A percentile compares a stretch with the other conserved stretches of the same genome.
phyloP scores from a whole-genome alignment of 1,140 invertebrate species.

The Anadara kagoshimensis region DNA sequence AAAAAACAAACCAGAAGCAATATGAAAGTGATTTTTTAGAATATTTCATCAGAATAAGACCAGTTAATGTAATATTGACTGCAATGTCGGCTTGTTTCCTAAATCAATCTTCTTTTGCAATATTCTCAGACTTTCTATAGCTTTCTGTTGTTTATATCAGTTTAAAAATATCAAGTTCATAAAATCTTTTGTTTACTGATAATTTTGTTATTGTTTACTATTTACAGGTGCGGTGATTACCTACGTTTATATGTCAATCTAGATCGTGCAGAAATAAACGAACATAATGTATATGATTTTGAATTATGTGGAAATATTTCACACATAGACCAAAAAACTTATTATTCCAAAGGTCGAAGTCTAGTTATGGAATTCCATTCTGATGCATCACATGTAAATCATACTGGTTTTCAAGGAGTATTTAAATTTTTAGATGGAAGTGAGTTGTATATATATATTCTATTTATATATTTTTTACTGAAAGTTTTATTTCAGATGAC shows the following conservation, averaged over 20 bases:
- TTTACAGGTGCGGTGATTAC: conserved; percentile 86
- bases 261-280: conserved; percentile 82
- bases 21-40: too few species aligned
- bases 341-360: conserved; percentile 87
- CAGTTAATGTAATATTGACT: too few species aligned
- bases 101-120: too few species aligned
- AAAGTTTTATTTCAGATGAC: too few species aligned
- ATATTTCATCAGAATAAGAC: too few species aligned
- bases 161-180: not conserved
- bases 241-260: conserved; percentile 86
- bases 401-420: conserved; percentile 85
- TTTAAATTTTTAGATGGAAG: conserved; percentile 88
- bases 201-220: conserved; percentile 46
- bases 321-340: conserved; percentile 77
- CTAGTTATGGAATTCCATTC: conserved; percentile 89
- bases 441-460: conserved; percentile 76
- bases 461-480: not conserved
- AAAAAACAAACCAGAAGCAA: too few species aligned
- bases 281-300: conserved; percentile 84
- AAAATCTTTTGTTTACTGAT: not conserved
- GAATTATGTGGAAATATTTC: conserved; percentile 82
- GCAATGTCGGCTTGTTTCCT: too few species aligned
- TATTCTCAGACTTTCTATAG: not conserved
- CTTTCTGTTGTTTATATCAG: not conserved
- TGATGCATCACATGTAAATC: conserved; percentile 78